These are phyloP conservation scores for Bufo gargarizans DNA, from an alignment of 2,113 vertebrate genomes.

Conservation along the genomic window DNA sequence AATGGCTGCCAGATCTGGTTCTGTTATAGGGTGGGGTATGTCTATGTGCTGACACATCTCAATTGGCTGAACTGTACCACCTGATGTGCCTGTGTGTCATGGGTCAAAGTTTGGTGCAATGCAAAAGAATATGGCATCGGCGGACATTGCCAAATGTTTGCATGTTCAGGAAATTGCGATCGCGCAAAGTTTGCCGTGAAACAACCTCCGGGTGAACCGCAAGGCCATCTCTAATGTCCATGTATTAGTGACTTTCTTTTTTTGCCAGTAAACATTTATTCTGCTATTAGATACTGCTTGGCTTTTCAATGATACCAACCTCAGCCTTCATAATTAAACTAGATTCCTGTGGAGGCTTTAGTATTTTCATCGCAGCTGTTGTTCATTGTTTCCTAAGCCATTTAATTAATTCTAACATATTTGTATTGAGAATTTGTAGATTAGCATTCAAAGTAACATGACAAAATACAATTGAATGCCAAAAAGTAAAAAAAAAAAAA, in stretches of 20 bases:
- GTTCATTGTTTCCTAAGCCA: slow-evolving; percentile 39
- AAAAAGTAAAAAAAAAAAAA: slow-evolving; percentile 17
- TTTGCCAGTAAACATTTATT: neutral
- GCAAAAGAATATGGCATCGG: no score
- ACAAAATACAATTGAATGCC: slow-evolving; percentile 20
- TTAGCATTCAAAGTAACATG: slow-evolving; percentile 38
- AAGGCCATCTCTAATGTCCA: neutral
- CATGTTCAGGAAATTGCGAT: no score
- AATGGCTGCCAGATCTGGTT: no score
- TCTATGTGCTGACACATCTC: no score
- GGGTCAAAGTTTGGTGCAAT: no score
- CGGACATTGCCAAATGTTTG: no score
- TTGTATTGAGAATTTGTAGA: slow-evolving; percentile 16
- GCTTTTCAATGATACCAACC: slow-evolving; percentile 5
- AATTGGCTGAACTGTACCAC: no score
- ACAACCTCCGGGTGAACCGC: no score
- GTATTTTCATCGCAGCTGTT: slow-evolving; percentile 28
- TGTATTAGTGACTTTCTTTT: neutral
- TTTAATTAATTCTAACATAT: slow-evolving; percentile 43
- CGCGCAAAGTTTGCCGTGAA: no score
- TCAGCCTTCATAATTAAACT: slow-evolving; percentile 39
- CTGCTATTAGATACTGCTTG: slow-evolving; percentile 22
- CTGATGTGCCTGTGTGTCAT: no score
- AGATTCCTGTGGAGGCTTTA: slow-evolving; percentile 8
- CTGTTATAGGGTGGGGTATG: no score